A percentile compares a stretch with the other conserved stretches of the same genome.
phyloP scores from a whole-genome alignment of 2,888 invertebrate species.

The Tenthredo scrophulariae region DNA sequence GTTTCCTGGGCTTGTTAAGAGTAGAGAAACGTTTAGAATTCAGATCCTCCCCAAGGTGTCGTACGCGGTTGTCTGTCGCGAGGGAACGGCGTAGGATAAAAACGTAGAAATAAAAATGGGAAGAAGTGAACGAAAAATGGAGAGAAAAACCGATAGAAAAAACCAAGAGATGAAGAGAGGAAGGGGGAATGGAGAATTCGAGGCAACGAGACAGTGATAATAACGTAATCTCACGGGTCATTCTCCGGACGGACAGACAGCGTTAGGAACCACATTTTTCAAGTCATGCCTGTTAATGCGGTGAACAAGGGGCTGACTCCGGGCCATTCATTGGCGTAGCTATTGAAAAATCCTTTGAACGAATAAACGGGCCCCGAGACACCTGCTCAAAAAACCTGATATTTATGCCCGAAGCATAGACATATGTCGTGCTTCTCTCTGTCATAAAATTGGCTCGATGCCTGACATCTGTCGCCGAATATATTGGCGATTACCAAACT shows the following conservation, averaged over 20 bases:
- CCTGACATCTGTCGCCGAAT: slow-evolving; percentile 34
- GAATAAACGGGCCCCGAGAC: not conserved
- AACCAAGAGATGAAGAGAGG: slow-evolving; percentile 21
- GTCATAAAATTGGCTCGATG: not conserved
- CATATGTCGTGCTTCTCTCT: not conserved
- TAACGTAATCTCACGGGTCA: slow-evolving; percentile 72
- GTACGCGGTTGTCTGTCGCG: not conserved
- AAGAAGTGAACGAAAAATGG: not conserved
- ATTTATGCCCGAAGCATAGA: not conserved
- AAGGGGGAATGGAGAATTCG: slow-evolving; percentile 55
- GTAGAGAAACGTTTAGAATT: slow-evolving; percentile 32
- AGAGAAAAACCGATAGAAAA: slow-evolving; percentile 52
- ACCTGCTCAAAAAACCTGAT: slow-evolving; percentile 33
- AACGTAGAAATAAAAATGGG: slow-evolving; percentile 56
- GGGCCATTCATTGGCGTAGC: slow-evolving; percentile 61
- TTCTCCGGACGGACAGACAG: slow-evolving; percentile 65
- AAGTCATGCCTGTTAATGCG: slow-evolving; percentile 76
- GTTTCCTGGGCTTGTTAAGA: slow-evolving; percentile 7
- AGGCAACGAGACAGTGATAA: slow-evolving; percentile 73
- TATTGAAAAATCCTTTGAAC: not conserved
- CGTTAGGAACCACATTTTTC: slow-evolving; percentile 76
- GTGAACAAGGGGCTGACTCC: slow-evolving; percentile 64
- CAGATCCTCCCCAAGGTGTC: not conserved
- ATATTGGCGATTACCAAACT: not conserved
- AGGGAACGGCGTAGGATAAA: not conserved